Evolutionary conservation across 2,797 vertebrate genomes (phyloP).

Genomic region (Lagorchestes hirsutus): DNA sequence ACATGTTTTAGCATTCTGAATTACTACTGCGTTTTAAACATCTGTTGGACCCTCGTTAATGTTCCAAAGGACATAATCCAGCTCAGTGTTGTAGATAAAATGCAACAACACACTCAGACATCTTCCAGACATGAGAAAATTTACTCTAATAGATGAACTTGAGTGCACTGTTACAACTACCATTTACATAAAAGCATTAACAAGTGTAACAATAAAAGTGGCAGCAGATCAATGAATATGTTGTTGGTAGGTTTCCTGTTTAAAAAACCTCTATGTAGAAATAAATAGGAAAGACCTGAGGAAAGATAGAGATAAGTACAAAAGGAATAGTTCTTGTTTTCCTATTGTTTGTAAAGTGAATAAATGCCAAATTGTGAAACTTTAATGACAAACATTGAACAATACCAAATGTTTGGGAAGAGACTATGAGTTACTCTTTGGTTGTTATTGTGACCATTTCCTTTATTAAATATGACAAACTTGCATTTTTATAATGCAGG

Average conservation of each 20-base stretch:
- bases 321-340: constrained; percentile 57
- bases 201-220: constrained; percentile 59
- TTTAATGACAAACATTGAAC: constrained; percentile 68
- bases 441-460: constrained; percentile 20
- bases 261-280: constrained; percentile 60
- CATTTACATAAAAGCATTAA: constrained; percentile 64
- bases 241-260: constrained; percentile 57
- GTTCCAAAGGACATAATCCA: background rate
- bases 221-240: constrained; percentile 58
- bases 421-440: constrained; percentile 37
- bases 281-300: constrained; percentile 64
- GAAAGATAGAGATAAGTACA: constrained; percentile 50
- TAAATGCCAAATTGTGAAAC: constrained; percentile 72
- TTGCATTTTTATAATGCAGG: constrained; percentile 28
- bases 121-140: constrained; percentile 57
- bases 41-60: background rate
- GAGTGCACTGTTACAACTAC: constrained; percentile 34
- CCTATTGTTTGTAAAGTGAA: constrained; percentile 64
- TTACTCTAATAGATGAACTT: constrained; percentile 54
- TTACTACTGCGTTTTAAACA: background rate
- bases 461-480: constrained; percentile 42
- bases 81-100: background rate
- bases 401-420: constrained; percentile 71
- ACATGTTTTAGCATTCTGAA: background rate
- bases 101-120: constrained; percentile 34